Evolutionary conservation across 2,797 vertebrate species (phyloP).

Genomic region (Ctenopoma kingsleyae): DNA sequence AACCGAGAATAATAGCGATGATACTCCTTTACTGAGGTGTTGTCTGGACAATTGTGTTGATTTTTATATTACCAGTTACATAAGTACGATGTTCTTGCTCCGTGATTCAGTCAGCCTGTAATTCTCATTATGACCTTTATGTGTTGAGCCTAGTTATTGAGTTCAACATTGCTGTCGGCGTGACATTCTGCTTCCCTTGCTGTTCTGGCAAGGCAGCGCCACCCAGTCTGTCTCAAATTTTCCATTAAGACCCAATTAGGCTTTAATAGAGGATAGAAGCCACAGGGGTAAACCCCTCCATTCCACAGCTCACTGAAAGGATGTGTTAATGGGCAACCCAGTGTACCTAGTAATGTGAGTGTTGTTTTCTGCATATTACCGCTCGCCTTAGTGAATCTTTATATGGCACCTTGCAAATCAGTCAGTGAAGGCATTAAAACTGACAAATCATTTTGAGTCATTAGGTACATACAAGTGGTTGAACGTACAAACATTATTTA

Average conservation of each 20-base stretch:
- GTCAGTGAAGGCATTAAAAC: not conserved
- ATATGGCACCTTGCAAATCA: constrained; percentile 35
- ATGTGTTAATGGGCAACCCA: constrained; percentile 63
- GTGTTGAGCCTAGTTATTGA: constrained; percentile 26
- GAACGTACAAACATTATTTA: not conserved
- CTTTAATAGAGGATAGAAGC: constrained; percentile 53
- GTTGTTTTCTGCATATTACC: constrained; percentile 43
- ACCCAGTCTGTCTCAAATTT: constrained; percentile 58
- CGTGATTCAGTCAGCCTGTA: constrained; percentile 27
- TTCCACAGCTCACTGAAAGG: constrained; percentile 33
- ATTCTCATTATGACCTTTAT: constrained; percentile 20
- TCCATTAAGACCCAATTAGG: constrained; percentile 68
- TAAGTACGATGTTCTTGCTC: constrained; percentile 6
- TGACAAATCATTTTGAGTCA: not conserved
- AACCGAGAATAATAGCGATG: not conserved
- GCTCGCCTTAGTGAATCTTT: constrained; percentile 35
- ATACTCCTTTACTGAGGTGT: not conserved
- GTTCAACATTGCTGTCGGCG: constrained; percentile 29
- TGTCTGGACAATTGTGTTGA: constrained; percentile 4
- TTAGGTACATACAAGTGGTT: not conserved
- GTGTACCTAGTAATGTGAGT: constrained; percentile 31
- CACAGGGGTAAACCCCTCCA: constrained; percentile 49
- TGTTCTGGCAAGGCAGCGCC: constrained; percentile 41
- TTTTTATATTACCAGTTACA: constrained; percentile 8
- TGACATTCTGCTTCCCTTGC: constrained; percentile 25